Base-by-base conservation (phyloP, 2,113 vertebrate species). In the Pseudopipra pipra region DNA sequence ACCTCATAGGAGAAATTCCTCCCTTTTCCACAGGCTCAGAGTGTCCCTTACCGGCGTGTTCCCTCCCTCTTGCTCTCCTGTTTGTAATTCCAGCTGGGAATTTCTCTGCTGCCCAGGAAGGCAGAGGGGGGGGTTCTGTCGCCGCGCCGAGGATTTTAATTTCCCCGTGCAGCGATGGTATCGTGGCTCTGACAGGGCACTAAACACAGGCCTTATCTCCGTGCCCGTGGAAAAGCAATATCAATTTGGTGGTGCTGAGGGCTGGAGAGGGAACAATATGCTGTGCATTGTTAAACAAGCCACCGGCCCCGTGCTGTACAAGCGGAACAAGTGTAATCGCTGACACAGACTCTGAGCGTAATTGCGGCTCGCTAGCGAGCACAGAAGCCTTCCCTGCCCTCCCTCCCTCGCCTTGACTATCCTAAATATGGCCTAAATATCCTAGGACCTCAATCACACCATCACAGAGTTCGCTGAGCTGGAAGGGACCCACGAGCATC, bases 251-350 rank as follows among this genome's bases (percentile, higher is more conserved):
- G 80, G 62, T 2, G 35, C 54, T 86, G 73, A 92, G 79, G 93
- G 87, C 94, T 94, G 72, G 20, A 70, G 94, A 0, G 19, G 90
- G 94, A 95, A 97, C 96, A 97, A 96, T 93, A 90, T 3, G 7
- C 86, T 73, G 85, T 83, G 95, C 91, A 76, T 96, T 96, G 96
- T 97, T 95, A 93, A 97, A 96, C 97, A 96, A 95, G 95, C 67
- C 62, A 39, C 23, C 86, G 52, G 88, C 90, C 86, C 93, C 1
- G 44, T 37, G 86, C 94, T 59, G 81, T 85, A 96, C 95, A 93
- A 95, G 93, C 39, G 1, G 91, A 96, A 97, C 96, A 97, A 95
- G 87, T 79, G 86, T 95, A 83, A 74, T 68, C 17, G 0, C 84
- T 80, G 90, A 96, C 84, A 89, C 5, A 6, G 86, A 30, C 85